Evolutionary conservation across 2,113 vertebrate species (phyloP).

Genomic region (Pachycephala philippinensis): DNA sequence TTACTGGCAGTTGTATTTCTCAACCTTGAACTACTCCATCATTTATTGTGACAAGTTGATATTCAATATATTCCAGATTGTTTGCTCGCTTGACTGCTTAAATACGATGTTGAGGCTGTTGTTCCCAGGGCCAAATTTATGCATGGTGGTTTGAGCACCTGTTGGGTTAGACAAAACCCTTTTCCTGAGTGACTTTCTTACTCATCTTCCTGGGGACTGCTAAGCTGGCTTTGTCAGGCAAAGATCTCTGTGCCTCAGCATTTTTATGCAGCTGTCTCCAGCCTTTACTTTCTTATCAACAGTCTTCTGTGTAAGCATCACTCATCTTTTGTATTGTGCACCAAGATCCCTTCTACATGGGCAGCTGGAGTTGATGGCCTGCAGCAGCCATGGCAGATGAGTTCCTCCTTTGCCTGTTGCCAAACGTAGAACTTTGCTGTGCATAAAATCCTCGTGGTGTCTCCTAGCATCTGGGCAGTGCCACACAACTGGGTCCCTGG

Average conservation of each 20-base stretch:
- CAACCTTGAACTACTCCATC: neutral
- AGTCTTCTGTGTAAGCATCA: neutral
- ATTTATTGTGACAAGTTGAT: neutral
- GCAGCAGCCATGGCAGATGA: neutral
- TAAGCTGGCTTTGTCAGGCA: neutral
- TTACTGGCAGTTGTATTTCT: neutral
- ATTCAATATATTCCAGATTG: neutral
- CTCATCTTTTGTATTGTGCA: neutral
- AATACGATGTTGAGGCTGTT: neutral
- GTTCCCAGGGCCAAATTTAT: neutral
- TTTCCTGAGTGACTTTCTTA: neutral
- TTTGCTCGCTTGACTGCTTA: neutral
- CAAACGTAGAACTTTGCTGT: rapidly evolving
- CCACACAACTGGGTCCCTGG: neutral
- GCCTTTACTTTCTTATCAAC: neutral
- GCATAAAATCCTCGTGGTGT: neutral
- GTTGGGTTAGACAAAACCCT: neutral
- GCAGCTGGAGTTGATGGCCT: neutral
- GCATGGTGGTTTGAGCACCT: neutral
- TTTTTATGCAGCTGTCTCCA: neutral
- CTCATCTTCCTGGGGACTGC: neutral
- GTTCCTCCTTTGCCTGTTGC: neutral
- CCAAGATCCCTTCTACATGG: neutral
- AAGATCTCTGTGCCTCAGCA: neutral
- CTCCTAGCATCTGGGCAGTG: rapidly evolving